Base-by-base conservation (phyloP, 2,888 invertebrate genomes). In the Troides oblongomaculatus region DNA sequence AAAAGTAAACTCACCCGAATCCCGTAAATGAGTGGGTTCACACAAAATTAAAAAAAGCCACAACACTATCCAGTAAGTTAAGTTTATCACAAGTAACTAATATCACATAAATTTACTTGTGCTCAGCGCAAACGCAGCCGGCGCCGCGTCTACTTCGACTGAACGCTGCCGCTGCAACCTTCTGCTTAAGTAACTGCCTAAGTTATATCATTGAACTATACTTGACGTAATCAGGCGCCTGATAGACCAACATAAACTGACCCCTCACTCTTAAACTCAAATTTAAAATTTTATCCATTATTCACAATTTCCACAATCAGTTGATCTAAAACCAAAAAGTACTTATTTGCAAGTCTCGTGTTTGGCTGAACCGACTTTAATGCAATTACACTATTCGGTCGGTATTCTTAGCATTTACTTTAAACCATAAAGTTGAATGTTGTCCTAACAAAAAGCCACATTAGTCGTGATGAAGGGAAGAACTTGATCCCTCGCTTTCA, bases 81-180 rank as follows among this genome's bases (percentile, higher is more conserved):
- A 43, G 12, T 12, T 46, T 46, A 12, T 46, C 78, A 83, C 86
- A 84, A 86, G 84, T 84, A 84, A 78, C 85, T 85, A 84, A 75
- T 70, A 64, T 73, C 79, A 74, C 77, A 82, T 83, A 82, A 83
- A 84, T 78, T 84, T 86, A 84, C 84, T 85, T 82, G 84, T 77
- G 64, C 67, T 69, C 74, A 68, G 75, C 75, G 84, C 86, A 84
- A 84, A 84, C 86, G 84, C 85, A 76, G 76, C 78, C 66, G 21
- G 6, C 72, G 75, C 80, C 81, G 87, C 86, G 86, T 74, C 82
- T 82, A 83, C 82, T 71, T 60, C 73, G 69, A 89, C 88, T 87
- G 84, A 75, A 63, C 69, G 71, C 56, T 25, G 17, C 6, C 62
- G 46, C 14, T 1, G 67, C 81, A 84, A 78, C 83, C 86, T 85